phyloP scores from a whole-genome alignment of 2,888 invertebrate genomes.

The Eupsilia transversa region DNA sequence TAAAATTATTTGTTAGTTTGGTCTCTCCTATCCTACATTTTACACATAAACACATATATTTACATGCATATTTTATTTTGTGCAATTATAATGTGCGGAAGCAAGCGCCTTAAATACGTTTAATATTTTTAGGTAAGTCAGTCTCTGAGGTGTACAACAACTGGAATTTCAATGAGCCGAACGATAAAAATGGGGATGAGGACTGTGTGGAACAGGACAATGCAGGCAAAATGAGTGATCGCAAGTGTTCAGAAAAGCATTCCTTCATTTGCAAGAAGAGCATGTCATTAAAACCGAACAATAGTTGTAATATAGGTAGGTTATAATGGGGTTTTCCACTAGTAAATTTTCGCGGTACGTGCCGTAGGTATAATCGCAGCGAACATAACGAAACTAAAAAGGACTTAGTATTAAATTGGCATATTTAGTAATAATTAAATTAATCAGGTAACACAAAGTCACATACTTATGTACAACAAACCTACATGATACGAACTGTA shows the following conservation, averaged over 20 bases:
- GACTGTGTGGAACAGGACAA: constrained; percentile 4
- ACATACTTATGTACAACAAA: neutral
- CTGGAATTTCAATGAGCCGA: neutral
- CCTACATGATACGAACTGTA: neutral
- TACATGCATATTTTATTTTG: neutral
- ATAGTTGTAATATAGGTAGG: constrained; percentile 74
- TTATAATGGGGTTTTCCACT: neutral
- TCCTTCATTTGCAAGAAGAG: constrained; percentile 83
- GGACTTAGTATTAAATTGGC: neutral
- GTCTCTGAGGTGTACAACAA: neutral
- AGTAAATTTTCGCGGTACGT: neutral
- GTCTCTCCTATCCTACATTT: neutral
- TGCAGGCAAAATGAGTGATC: constrained; percentile 72
- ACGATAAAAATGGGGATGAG: neutral
- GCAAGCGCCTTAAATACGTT: neutral
- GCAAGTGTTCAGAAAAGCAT: constrained; percentile 69
- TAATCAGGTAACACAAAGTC: neutral
- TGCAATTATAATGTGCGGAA: neutral
- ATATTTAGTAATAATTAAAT: neutral
- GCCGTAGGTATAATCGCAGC: neutral
- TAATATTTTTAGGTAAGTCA: neutral
- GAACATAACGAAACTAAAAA: neutral
- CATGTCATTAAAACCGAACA: constrained; percentile 76
- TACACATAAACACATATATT: neutral
- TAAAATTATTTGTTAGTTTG: neutral